Evolutionary conservation across 1,140 invertebrate genomes (phyloP).

Genomic region (Mercenaria mercenaria): DNA sequence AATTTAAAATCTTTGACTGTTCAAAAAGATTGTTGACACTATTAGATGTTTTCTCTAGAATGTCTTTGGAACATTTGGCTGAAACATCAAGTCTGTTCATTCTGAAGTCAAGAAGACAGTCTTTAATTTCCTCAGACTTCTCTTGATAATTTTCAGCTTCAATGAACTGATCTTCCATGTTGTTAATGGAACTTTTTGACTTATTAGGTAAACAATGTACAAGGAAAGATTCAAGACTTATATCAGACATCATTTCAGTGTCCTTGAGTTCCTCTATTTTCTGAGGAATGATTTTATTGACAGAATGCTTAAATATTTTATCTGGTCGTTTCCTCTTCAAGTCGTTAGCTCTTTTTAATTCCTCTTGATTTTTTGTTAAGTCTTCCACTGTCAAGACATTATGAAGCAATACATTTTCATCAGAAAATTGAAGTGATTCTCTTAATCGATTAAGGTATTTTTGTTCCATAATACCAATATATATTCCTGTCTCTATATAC

Average conservation of each 20-base stretch:
- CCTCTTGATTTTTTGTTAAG: too few species aligned
- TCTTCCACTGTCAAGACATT: not conserved
- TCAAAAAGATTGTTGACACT: not conserved
- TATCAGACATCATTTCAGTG: too few species aligned
- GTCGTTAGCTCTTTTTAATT: too few species aligned
- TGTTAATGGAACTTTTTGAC: not conserved
- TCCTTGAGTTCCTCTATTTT: too few species aligned
- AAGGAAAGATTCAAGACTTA: not conserved
- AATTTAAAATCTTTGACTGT: too few species aligned
- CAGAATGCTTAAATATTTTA: too few species aligned
- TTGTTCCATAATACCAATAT: not conserved
- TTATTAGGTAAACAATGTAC: not conserved
- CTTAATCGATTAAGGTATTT: not conserved
- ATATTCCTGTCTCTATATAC: constrained; percentile 31
- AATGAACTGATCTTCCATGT: not conserved
- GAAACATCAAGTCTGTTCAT: not conserved
- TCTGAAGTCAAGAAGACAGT: not conserved
- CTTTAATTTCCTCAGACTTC: not conserved
- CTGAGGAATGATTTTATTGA: too few species aligned
- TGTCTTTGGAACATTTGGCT: too few species aligned
- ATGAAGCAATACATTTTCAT: not conserved
- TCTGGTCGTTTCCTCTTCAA: too few species aligned
- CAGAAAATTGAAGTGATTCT: not conserved
- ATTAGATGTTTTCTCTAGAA: not conserved
- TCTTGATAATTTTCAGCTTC: not conserved